Base-by-base conservation (phyloP, 2,797 vertebrate species). In the Spheniscus humboldti region DNA sequence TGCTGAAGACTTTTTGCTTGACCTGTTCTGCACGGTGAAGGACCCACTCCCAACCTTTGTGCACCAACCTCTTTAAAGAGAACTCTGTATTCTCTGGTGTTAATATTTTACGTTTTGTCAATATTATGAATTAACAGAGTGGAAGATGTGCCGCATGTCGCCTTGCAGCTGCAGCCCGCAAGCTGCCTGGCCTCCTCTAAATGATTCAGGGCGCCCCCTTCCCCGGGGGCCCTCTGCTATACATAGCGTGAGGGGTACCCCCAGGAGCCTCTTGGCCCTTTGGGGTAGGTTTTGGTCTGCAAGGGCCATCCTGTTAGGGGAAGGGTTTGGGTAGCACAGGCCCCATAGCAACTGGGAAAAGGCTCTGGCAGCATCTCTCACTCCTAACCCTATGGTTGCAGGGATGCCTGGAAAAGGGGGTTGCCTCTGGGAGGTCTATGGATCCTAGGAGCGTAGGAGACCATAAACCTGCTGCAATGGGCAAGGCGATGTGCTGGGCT, bases 61-160 rank as follows among this genome's bases (percentile, higher is more conserved):
- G 0, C 50, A 80, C 75, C 41, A 17, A 10, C 57, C 66, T 67
- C 76, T 77, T 77, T 55, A 41, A 57, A 79, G 74, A 79, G 55
- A 63, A 9, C 35, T 37, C 59, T 56, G 45, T 63, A 1, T 81
- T 62, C 67, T 73, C 57, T 16, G 8, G 2, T 1, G 0, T 87
- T 75, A 69, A 79, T 90, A 56, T 78, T 88, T 79, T 67, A 56
- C 71, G 23, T 30, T 76, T 83, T 80, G 59, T 83, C 85, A 82
- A 80, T 80, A 27, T 43, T 47, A 3, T 39, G 78, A 90, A 43
- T 67, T 80, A 82, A 35, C 47, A 43, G 67, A 60, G 55, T 19
- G 90, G 69, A 79, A 71, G 75, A 28, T 18, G 53, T n/a, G 66
- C 50, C 0, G 4, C 10, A 1, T 25, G 33, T 67, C 35, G 20